Evolutionary conservation across 1,140 invertebrate genomes (phyloP), one percentile per base, ranked within the genome.

Genomic region (Drosophila ironensis): DNA sequence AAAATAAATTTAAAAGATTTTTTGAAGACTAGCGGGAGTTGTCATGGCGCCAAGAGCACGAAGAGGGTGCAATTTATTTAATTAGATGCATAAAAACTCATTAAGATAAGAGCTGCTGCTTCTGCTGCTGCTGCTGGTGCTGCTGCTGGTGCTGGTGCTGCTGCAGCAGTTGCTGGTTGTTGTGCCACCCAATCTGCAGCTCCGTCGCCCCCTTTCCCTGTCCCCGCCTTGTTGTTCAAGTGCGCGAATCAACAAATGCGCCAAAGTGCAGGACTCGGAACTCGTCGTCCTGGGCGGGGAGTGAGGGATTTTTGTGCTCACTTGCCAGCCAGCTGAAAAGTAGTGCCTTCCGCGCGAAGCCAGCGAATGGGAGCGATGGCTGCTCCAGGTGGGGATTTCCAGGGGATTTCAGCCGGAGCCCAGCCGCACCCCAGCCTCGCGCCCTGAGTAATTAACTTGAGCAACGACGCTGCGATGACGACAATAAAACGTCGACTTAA

Each of bases 31-130:
- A n/a, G n/a, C 72, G 41, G 41, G 42, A 64, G 78, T 82, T 82
- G 77, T 82, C 78, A 84, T 82, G 78, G 69, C 68, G 72, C 61
- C 68, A 41, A 20, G 44, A 28, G 14, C 24, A 22, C 51, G 8
- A 54, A 71, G 74, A 72, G 81, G 48, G 82, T 81, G 81, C 76
- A 87, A 87, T 87, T 87, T 87, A 87, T 87, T 87, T 87, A 87
- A 87, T 87, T 87, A 87, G 81, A 87, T 87, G 81, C 81, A 87
- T 87, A 87, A 87, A 73, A 87, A 76, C 81, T 87, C 81, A 87
- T 87, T 87, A 87, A 87, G 81, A 87, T 87, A 87, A 87, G 81
- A 87, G 82, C 81, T 66, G 63, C 53, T 46, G 53, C 27, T 42
- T 50, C 30, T 42, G 33, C 45, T 69, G 56, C 27, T 57, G 50